A percentile compares a stretch with the other conserved stretches of the same genome.
phyloP scores from a whole-genome alignment of 2,888 invertebrate species.

The Neoitamus cyanurus region DNA sequence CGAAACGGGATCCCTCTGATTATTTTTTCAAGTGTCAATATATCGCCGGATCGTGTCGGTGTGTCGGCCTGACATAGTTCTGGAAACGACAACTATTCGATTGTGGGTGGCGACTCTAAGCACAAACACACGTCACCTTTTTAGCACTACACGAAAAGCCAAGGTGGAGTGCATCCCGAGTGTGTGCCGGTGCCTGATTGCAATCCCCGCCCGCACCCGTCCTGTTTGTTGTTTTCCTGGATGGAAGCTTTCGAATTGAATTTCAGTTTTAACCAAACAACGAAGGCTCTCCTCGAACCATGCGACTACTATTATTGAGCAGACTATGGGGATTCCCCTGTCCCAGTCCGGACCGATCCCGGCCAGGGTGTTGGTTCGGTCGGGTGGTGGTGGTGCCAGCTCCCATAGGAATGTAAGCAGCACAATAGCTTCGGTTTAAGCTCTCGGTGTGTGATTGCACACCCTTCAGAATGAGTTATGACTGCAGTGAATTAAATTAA shows the following conservation, averaged over 20 bases:
- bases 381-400: neutral
- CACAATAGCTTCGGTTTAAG: conserved; percentile 18
- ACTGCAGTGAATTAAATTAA: conserved; percentile 50
- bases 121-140: neutral
- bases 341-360: neutral
- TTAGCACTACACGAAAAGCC: neutral
- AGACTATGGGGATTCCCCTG: neutral
- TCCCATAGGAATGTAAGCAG: neutral
- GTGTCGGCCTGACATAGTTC: neutral
- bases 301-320: conserved; percentile 11
- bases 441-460: conserved; percentile 33
- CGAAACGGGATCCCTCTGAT: neutral
- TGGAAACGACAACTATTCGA: conserved; percentile 10
- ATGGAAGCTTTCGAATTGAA: conserved; percentile 32
- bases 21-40: conserved; percentile 20
- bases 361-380: neutral
- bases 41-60: neutral
- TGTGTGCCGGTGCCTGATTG: conserved; percentile 1
- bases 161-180: neutral
- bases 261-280: conserved; percentile 22
- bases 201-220: neutral
- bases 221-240: conserved; percentile 15
- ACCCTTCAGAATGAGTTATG: conserved; percentile 45
- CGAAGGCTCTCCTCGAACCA: neutral
- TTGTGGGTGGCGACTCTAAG: neutral